Conservation (phyloP, 1,140 invertebrate species). For the Trichonephila clavata region DNA sequence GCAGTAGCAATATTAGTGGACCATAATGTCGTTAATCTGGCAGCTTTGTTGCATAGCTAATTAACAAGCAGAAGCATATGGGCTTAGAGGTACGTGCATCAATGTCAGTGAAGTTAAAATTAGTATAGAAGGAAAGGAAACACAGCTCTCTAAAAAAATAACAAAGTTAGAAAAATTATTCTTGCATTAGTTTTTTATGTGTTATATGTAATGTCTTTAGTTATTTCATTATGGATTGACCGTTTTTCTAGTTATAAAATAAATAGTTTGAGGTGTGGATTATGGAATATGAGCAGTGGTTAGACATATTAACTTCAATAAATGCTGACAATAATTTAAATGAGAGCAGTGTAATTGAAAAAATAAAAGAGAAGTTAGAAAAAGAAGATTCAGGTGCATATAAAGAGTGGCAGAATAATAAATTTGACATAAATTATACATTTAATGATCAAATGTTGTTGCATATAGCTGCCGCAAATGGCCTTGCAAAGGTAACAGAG, state of each 20-base stretch:
- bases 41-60: neutral
- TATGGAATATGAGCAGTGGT: too few species aligned
- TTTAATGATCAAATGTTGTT: neutral
- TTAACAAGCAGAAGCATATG: neutral
- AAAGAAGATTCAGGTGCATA: too few species aligned
- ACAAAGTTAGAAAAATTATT: slow-evolving; percentile 13
- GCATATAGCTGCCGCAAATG: slow-evolving; percentile 5
- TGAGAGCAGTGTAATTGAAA: too few species aligned
- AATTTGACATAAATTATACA: too few species aligned
- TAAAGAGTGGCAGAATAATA: too few species aligned
- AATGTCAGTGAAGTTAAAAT: neutral
- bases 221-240: too few species aligned
- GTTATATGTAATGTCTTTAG: neutral
- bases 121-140: neutral
- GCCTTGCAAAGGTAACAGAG: neutral
- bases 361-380: too few species aligned
- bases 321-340: too few species aligned
- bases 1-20: neutral
- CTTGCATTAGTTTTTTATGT: slow-evolving; percentile 5
- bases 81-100: neutral
- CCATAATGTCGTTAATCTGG: neutral
- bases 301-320: too few species aligned
- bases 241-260: too few species aligned
- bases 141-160: slow-evolving; percentile 28
- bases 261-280: too few species aligned